Evolutionary conservation across 2,888 invertebrate genomes (phyloP).

Genomic region (Cremastinae sp.): DNA sequence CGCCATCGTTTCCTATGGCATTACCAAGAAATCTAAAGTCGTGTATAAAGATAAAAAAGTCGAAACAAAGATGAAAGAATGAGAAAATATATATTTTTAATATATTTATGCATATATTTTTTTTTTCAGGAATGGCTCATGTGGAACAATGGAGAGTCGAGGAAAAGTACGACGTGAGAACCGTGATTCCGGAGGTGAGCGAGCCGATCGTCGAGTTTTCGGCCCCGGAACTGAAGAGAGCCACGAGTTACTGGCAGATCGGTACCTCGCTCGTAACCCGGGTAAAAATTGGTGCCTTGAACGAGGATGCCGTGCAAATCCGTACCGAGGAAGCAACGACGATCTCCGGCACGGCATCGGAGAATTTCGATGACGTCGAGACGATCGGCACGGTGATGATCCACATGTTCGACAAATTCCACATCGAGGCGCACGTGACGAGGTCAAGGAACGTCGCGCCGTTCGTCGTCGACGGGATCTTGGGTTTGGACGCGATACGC

Average conservation of each 20-base stretch:
- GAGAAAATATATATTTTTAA: no score
- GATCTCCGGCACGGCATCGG: constrained; percentile 36
- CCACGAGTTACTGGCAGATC: constrained; percentile 42
- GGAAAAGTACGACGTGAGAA: constrained; percentile 1
- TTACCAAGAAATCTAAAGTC: no score
- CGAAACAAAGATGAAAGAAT: no score
- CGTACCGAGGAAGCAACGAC: constrained; percentile 1
- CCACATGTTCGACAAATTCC: background rate
- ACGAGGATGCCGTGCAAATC: background rate
- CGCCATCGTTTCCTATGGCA: no score
- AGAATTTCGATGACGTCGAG: constrained; percentile 12
- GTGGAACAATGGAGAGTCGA: background rate
- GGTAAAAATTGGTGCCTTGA: constrained; percentile 25
- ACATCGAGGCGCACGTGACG: constrained; percentile 39
- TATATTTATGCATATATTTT: no score
- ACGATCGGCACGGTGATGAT: constrained; percentile 8
- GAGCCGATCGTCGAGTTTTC: constrained; percentile 28
- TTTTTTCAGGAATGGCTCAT: constrained; percentile 12
- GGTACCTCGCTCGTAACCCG: constrained; percentile 32
- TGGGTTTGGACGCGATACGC: constrained; percentile 17
- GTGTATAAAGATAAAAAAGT: no score
- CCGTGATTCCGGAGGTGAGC: constrained; percentile 30
- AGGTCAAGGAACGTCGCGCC: constrained; percentile 32
- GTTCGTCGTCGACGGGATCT: constrained; percentile 37
- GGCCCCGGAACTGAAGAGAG: constrained; percentile 28